phyloP scores from a whole-genome alignment of 2,888 invertebrate genomes.

The Machimus atricapillus region DNA sequence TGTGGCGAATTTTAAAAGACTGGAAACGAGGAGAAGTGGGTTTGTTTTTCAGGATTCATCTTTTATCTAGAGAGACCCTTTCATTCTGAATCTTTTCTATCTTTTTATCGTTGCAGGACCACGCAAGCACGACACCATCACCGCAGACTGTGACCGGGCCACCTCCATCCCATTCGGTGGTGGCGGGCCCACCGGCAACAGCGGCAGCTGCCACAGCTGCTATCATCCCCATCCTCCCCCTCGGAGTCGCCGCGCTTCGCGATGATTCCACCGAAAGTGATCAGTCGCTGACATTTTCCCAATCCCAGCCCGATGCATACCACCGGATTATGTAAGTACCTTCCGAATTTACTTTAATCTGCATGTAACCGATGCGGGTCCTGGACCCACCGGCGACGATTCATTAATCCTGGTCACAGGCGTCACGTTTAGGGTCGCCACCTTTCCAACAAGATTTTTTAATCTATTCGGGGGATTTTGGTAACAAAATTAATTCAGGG shows the following conservation, averaged over 20 bases:
- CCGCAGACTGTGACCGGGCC: conserved; percentile 57
- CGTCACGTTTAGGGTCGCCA: no score
- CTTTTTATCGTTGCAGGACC: conserved; percentile 52
- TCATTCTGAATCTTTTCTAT: not conserved
- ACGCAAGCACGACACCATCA: conserved; percentile 60
- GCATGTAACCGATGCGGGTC: not conserved
- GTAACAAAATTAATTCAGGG: no score
- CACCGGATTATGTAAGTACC: conserved; percentile 62
- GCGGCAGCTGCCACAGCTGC: conserved; percentile 63
- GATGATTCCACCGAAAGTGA: conserved; percentile 64
- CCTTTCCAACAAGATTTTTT: no score
- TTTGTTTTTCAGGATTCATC: not conserved
- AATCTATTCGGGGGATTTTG: no score
- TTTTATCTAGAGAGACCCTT: not conserved
- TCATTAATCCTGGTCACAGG: no score
- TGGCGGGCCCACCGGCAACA: conserved; percentile 63
- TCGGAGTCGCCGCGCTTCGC: conserved; percentile 62
- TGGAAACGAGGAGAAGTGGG: not conserved
- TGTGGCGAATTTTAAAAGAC: not conserved
- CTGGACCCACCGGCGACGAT: not conserved
- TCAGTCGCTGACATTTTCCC: conserved; percentile 62
- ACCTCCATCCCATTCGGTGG: conserved; percentile 56
- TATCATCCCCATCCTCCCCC: conserved; percentile 61
- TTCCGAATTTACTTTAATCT: not conserved
- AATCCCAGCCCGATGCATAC: conserved; percentile 61